Conservation (phyloP, 2,888 invertebrate species). For the Meta bourneti region DNA sequence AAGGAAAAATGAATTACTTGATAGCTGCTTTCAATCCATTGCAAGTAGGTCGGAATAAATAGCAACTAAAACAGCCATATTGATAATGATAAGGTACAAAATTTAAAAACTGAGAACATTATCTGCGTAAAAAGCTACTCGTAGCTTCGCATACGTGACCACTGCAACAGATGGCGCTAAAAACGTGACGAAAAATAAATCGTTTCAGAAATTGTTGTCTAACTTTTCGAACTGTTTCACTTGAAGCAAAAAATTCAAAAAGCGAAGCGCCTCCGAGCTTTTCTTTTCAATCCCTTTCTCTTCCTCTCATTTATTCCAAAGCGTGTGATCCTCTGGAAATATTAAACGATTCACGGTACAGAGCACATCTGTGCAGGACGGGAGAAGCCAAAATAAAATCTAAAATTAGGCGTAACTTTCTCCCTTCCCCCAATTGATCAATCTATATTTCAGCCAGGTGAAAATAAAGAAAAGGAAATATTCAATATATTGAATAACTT, state of each 20-base stretch:
- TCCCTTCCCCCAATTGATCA: slow-evolving; percentile 15
- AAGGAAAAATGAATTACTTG: no score
- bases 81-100: no score
- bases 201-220: slow-evolving; percentile 3
- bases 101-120: no score
- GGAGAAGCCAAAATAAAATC: not conserved
- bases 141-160: not conserved
- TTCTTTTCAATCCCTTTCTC: not conserved
- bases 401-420: slow-evolving; percentile 1
- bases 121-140: no score
- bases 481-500: slow-evolving; percentile 13
- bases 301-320: not conserved
- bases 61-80: no score
- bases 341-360: slow-evolving; percentile 31
- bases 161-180: slow-evolving; percentile 20
- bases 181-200: slow-evolving; percentile 1
- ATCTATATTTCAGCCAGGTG: not conserved
- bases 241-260: not conserved
- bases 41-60: no score
- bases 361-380: slow-evolving; percentile 2
- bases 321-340: not conserved
- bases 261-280: no score
- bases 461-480: not conserved
- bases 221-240: not conserved
- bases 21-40: no score